Evolutionary conservation across 2,888 invertebrate genomes (phyloP).

Genomic region (Frankliniella fusca): DNA sequence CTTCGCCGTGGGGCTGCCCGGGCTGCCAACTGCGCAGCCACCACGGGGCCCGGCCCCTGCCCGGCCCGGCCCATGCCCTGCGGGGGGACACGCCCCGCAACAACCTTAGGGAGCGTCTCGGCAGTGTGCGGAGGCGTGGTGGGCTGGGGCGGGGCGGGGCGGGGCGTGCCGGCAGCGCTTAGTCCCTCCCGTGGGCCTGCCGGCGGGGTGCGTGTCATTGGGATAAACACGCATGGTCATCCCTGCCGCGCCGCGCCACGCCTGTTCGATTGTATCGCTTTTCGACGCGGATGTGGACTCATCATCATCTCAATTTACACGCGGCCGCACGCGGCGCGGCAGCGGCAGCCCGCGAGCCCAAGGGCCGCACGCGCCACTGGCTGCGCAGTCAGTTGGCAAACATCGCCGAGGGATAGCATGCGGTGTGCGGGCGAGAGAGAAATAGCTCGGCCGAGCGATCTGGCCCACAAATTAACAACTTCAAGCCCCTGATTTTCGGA

Average conservation of each 20-base stretch:
- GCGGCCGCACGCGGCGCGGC: not conserved
- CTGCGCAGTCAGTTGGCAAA: too few relatives aligned
- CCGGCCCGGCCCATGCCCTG: too few relatives aligned
- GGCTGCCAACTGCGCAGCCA: not conserved
- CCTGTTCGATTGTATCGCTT: constrained; percentile 4
- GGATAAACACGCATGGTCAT: not conserved
- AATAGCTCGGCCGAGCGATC: too few relatives aligned
- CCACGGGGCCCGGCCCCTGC: not conserved
- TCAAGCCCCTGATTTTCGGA: too few relatives aligned
- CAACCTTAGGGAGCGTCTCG: not conserved
- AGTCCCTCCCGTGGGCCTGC: not conserved
- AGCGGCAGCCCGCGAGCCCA: too few relatives aligned
- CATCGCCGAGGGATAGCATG: too few relatives aligned
- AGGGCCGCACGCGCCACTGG: too few relatives aligned
- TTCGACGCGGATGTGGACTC: not conserved
- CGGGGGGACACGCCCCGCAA: not conserved
- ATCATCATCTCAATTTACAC: constrained; percentile 25
- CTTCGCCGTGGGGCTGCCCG: constrained; percentile 1
- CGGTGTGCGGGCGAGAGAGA: too few relatives aligned
- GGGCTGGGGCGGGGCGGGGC: not conserved
- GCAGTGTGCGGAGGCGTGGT: not conserved
- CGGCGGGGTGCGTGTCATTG: constrained; percentile 9
- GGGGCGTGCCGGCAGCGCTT: not conserved
- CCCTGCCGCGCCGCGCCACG: not conserved
- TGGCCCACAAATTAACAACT: too few relatives aligned